A percentile compares a stretch with the other conserved stretches of the same genome.
Conservation (phyloP, 2,113 vertebrate genomes). For the Cranoglanis bouderius region DNA sequence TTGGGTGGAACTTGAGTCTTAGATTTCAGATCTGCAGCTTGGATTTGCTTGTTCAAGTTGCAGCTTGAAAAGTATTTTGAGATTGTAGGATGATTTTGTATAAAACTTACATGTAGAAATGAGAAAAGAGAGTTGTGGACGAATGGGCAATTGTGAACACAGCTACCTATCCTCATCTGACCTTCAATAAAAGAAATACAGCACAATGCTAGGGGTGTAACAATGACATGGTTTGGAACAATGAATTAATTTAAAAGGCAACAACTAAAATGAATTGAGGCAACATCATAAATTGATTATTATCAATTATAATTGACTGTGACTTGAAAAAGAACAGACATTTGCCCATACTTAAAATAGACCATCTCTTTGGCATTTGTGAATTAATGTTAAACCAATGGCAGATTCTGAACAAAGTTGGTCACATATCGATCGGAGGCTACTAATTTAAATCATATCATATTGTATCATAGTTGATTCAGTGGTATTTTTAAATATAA, state of each 20-base stretch:
- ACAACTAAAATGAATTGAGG: not conserved
- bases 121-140: not conserved
- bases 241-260: too few species aligned
- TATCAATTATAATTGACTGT: not conserved
- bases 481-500: not conserved
- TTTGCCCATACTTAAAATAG: not conserved
- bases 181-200: not conserved
- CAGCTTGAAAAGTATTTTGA: too few species aligned
- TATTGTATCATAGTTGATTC: not conserved
- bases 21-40: not conserved
- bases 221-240: not conserved
- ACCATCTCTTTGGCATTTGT: not conserved
- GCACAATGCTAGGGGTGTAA: not conserved
- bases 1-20: not conserved
- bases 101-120: not conserved
- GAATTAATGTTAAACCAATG: not conserved
- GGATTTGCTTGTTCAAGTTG: not conserved
- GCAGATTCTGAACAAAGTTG: too few species aligned
- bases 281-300: not conserved
- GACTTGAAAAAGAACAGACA: not conserved
- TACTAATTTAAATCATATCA: not conserved
- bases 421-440: not conserved
- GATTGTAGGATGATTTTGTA: not conserved
- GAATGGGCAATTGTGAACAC: not conserved
- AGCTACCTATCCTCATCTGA: not conserved